Evolutionary conservation across 1,140 invertebrate genomes (phyloP), one percentile per base, ranked within the genome.

Genomic region (Zaprionus africanus): DNA sequence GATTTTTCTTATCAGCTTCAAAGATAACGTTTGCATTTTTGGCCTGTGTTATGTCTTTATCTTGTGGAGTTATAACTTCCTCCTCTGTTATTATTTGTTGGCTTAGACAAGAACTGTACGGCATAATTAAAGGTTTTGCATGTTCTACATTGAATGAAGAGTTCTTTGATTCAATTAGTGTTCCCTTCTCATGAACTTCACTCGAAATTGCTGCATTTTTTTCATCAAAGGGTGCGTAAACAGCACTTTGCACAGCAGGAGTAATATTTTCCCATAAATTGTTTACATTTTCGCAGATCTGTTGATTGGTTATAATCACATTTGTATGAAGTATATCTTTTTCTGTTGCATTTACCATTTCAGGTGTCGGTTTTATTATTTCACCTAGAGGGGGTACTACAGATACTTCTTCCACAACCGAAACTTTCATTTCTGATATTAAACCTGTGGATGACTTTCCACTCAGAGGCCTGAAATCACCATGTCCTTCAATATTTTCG

Each of bases 331-430:
- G 22, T 22, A 81, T 49, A 31, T 61, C 70, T 49, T 81, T 64
- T 34, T 28, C 17, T 7, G 9, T 67, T 24, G 63, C 81, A 43
- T 28, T 75, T 7, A 31, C 31, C 15, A 62, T 28, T 38, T 70
- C 57, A 4, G 58, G 65, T n/a, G 54, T 22, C n/a, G 92, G 77
- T 1, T 90, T 77, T 66, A 91, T 68, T 9, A 82, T 24, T 41
- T 43, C 58, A 7, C 92, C 93, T 15, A 94, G 73, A 59, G 92
- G 92, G 81, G 94, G 93, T 70, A 95, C 93, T 17, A 93, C 80
- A 64, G 92, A 90, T 19, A 94, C 94, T 93, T 96, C 94, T 91
- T 95, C 94, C 46, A 95, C 93, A 70, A 95, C 87, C 49, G 94
- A 87, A n/a, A 94, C 85, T 51, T 95, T 70, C 6, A 78, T 49